These are phyloP conservation scores for Lamellibrachia satsuma DNA, from an alignment of 2,888 invertebrate genomes.

Conservation along the genomic window DNA sequence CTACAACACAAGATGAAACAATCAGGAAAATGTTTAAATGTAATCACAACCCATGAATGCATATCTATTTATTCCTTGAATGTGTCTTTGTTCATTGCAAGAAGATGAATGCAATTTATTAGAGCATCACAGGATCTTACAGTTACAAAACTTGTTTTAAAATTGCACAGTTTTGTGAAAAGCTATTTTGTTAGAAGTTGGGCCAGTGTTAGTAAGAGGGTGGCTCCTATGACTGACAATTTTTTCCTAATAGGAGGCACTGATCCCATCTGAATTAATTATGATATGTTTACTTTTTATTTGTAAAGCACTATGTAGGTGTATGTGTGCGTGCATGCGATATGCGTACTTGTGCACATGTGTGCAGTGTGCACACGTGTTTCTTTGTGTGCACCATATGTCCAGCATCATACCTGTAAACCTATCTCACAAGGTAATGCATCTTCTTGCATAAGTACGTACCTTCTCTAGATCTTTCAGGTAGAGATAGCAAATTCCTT, in stretches of 20 bases:
- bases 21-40: neutral
- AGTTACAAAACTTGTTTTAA: neutral
- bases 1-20: conserved; percentile 60
- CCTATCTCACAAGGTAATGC: neutral
- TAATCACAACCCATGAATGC: neutral
- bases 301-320: too few species aligned
- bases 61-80: neutral
- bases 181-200: neutral
- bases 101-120: neutral
- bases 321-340: too few species aligned
- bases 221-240: too few species aligned
- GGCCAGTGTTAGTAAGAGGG: neutral
- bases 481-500: conserved; percentile 76
- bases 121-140: neutral
- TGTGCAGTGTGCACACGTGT: neutral
- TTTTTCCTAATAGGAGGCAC: too few species aligned
- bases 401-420: neutral
- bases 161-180: neutral
- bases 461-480: conserved; percentile 69
- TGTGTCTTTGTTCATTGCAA: neutral
- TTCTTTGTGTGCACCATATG: neutral
- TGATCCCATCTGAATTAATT: too few species aligned
- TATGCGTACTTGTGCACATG: too few species aligned
- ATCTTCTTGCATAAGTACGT: neutral
- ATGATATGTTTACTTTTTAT: too few species aligned